These are phyloP conservation scores for Thunnus albacares DNA, from an alignment of 2,797 vertebrate species.

Conservation along the genomic window DNA sequence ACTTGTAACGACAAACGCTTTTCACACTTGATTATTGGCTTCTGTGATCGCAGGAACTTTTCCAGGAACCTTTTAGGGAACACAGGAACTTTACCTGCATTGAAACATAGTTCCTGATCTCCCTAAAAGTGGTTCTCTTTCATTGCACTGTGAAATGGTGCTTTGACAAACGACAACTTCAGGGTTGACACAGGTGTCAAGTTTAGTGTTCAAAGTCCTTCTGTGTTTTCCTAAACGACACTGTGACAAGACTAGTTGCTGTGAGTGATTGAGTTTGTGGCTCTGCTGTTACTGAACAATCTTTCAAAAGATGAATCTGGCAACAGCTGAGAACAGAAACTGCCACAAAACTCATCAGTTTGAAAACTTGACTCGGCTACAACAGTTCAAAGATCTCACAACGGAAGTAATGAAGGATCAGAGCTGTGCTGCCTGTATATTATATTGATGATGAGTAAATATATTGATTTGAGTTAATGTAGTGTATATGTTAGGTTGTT, in stretches of 20 bases:
- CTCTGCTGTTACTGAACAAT: background rate
- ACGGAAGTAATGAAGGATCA: background rate
- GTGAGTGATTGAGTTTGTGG: slow-evolving; percentile 1
- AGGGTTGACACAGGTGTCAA: background rate
- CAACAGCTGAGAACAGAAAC: background rate
- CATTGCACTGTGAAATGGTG: background rate
- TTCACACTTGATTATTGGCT: background rate
- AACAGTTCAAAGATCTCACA: background rate
- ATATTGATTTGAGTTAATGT: background rate
- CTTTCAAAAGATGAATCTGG: background rate
- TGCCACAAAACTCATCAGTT: background rate
- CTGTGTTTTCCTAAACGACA: slow-evolving; percentile 5
- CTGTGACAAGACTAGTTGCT: background rate
- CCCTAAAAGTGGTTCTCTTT: background rate
- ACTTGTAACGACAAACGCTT: background rate
- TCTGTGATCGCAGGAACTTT: background rate
- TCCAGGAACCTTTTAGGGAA: background rate
- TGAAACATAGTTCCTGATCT: background rate
- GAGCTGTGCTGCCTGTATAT: background rate
- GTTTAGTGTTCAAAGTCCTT: slow-evolving; percentile 3
- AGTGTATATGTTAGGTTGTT: background rate
- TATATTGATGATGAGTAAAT: background rate
- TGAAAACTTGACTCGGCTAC: background rate
- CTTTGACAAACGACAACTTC: background rate
- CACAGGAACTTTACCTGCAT: background rate